Evolutionary conservation across 2,888 invertebrate genomes (phyloP).

Genomic region (Trypoxylon attenuatum): DNA sequence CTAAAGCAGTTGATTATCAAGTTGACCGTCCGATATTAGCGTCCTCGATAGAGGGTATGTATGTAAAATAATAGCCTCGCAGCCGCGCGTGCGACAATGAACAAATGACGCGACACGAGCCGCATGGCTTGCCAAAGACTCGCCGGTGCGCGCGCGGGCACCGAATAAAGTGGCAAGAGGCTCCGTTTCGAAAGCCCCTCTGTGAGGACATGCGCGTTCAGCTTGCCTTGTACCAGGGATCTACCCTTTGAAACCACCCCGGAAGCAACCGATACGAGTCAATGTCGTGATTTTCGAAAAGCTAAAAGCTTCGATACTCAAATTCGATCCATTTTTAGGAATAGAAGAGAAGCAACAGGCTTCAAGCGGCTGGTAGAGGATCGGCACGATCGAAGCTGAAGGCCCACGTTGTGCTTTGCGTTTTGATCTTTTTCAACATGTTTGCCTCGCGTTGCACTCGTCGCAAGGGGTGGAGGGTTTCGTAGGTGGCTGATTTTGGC

Average conservation of each 20-base stretch:
- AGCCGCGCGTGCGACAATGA: conserved; percentile 74
- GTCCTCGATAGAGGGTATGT: too few species aligned
- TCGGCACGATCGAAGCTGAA: conserved; percentile 64
- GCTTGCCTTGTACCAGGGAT: conserved; percentile 55
- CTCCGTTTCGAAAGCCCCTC: conserved; percentile 71
- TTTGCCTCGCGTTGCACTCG: conserved; percentile 57
- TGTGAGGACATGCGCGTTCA: conserved; percentile 74
- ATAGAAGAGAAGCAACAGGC: too few species aligned
- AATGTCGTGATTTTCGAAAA: conserved; percentile 7
- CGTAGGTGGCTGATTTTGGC: conserved; percentile 33
- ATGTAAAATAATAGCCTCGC: conserved; percentile 63
- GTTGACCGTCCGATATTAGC: too few species aligned
- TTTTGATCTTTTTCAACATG: conserved; percentile 10
- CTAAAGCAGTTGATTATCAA: too few species aligned
- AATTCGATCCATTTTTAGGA: not conserved
- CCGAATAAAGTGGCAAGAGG: conserved; percentile 74
- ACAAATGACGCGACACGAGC: conserved; percentile 74
- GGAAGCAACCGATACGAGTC: conserved; percentile 21
- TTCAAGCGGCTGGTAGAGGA: not conserved
- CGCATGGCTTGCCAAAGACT: conserved; percentile 74
- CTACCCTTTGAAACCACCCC: conserved; percentile 1
- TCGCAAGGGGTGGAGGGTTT: conserved; percentile 66
- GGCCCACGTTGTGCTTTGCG: conserved; percentile 71
- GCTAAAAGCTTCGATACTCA: too few species aligned
- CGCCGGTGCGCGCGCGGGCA: conserved; percentile 61